A percentile compares a stretch with the other conserved stretches of the same genome.
phyloP scores from a whole-genome alignment of 2,113 vertebrate genomes.

The Euleptes europaea region DNA sequence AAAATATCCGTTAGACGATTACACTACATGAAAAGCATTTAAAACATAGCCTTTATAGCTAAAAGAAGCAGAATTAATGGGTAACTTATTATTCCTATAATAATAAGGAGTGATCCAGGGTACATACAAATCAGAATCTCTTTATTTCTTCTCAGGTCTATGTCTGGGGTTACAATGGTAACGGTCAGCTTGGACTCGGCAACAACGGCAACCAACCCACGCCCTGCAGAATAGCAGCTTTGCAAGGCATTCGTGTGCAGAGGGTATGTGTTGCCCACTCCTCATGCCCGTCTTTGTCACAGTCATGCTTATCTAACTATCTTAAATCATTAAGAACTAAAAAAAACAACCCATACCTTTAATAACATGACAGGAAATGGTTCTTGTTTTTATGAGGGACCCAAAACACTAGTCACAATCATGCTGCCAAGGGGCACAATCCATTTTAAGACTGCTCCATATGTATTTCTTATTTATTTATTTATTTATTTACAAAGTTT shows the following conservation, averaged over 20 bases:
- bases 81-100: too few species aligned
- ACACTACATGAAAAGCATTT: too few species aligned
- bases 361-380: neutral
- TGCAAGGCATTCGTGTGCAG: slow-evolving; percentile 89
- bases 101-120: too few species aligned
- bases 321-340: neutral
- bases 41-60: too few species aligned
- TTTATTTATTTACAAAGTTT: too few species aligned
- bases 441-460: too few species aligned
- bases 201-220: slow-evolving; percentile 95
- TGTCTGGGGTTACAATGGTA: slow-evolving; percentile 98
- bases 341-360: neutral
- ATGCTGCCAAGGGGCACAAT: too few species aligned
- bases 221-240: slow-evolving; percentile 89
- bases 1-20: too few species aligned
- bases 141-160: slow-evolving; percentile 81
- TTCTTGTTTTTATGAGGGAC: neutral
- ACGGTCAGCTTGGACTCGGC: slow-evolving; percentile 94
- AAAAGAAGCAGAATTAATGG: too few species aligned
- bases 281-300: rapidly evolving
- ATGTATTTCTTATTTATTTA: too few species aligned
- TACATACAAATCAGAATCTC: neutral
- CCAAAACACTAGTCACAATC: too few species aligned
- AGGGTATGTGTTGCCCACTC: slow-evolving; percentile 80
- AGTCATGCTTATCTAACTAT: neutral